A percentile compares a stretch with the other conserved stretches of the same genome.
phyloP scores from a whole-genome alignment of 2,888 invertebrate genomes.

The Frankliniella fusca region DNA sequence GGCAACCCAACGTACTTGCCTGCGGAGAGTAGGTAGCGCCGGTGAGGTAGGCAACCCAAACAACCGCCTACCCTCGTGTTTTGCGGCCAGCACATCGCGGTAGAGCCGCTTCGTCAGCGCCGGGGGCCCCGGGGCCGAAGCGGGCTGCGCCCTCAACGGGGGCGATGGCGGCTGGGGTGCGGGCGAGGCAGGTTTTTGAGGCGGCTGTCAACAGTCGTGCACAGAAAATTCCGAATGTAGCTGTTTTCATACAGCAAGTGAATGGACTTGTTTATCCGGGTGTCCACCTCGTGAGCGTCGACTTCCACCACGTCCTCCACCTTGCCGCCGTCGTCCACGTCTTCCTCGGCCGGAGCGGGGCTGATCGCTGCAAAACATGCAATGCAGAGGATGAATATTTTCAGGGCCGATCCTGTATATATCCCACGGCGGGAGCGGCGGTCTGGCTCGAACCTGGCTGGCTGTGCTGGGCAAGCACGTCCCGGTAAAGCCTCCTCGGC shows the following conservation, averaged over 20 bases:
- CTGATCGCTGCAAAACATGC: neutral
- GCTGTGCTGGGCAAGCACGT: neutral
- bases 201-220: too few relatives aligned
- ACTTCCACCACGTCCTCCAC: neutral
- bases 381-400: too few relatives aligned
- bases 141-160: too few relatives aligned
- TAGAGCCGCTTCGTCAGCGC: conserved; percentile 49
- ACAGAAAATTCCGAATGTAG: too few relatives aligned
- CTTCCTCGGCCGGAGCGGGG: neutral
- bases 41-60: neutral
- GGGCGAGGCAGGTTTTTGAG: too few relatives aligned
- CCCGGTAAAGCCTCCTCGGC: neutral
- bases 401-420: too few relatives aligned
- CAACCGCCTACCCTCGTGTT: neutral
- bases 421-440: too few relatives aligned
- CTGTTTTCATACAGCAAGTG: too few relatives aligned
- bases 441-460: neutral
- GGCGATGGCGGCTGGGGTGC: too few relatives aligned
- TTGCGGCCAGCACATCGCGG: conserved; percentile 52
- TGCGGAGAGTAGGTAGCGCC: neutral
- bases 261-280: too few relatives aligned
- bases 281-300: too few relatives aligned
- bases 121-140: neutral
- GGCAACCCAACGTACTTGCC: neutral
- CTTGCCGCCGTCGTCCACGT: neutral